Evolutionary conservation across 1,140 invertebrate genomes (phyloP).

Genomic region (Scylla paramamosain): DNA sequence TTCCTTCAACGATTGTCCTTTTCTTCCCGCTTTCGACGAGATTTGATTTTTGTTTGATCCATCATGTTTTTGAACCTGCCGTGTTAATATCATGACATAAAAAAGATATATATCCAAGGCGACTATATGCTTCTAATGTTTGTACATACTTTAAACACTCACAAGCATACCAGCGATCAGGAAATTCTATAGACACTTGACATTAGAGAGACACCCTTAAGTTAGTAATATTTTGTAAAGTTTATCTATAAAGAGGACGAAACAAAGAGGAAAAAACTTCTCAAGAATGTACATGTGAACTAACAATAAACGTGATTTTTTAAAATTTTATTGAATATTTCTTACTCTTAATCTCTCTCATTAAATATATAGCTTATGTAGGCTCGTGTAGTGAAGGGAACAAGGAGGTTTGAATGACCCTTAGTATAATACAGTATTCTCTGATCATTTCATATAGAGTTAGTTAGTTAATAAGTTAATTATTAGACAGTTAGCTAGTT

Average conservation of each 20-base stretch:
- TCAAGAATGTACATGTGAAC: slow-evolving; percentile 72
- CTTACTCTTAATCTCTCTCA: not conserved
- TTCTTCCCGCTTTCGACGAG: not conserved
- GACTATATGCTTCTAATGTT: slow-evolving; percentile 65
- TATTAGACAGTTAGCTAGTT: not conserved
- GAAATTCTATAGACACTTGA: slow-evolving; percentile 69
- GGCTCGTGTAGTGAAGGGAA: slow-evolving; percentile 18
- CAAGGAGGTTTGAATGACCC: slow-evolving; percentile 10
- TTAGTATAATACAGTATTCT: not conserved
- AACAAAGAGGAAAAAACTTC: slow-evolving; percentile 68
- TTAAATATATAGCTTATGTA: not conserved
- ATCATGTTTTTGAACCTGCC: slow-evolving; percentile 71
- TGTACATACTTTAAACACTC: slow-evolving; percentile 66
- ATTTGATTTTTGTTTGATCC: slow-evolving; percentile 57
- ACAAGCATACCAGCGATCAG: slow-evolving; percentile 67
- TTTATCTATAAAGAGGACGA: slow-evolving; percentile 66
- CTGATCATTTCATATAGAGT: not conserved
- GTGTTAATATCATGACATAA: slow-evolving; percentile 50
- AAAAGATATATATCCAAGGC: slow-evolving; percentile 55
- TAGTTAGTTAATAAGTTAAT: not conserved
- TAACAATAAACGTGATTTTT: slow-evolving; percentile 67
- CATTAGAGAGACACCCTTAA: slow-evolving; percentile 67
- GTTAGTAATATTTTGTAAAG: slow-evolving; percentile 64
- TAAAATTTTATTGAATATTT: too few species aligned
- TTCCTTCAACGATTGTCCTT: slow-evolving; percentile 22